Base-by-base conservation (phyloP, 2,113 vertebrate species). In the Oreotrochilus melanogaster region DNA sequence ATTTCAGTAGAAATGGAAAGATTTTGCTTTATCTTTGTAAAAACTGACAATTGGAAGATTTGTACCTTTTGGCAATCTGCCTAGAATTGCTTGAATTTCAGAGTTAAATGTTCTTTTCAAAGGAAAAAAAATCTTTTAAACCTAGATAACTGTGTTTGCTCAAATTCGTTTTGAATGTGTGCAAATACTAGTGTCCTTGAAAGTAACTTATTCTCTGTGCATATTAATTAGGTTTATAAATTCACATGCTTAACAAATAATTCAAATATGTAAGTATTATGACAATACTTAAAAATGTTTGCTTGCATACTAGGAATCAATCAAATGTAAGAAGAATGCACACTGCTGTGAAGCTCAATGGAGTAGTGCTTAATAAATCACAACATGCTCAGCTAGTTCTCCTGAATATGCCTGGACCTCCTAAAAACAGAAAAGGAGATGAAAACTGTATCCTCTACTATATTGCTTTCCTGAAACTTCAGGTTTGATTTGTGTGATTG, bases 311-410 rank as follows among this genome's bases (percentile, higher is more conserved):
- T 70, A 99, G 99, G 97, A 99, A 99, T 97, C 99, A 99, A 95
- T 99, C 99, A 7, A 99, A 99, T 2, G 99, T 99, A 9, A 98
- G 99, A 74, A 98, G 99, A 94, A 99, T 99, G 99, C 99, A 99
- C 97, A 99, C 99, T 0, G 99, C 99, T 2, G 98, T 99, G 79
- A 99, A 98, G 96, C 98, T 99, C 71, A 99, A 99, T 0, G 99
- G 98, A 33, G 98, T 99, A 18, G 98, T 99, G 69, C 98, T 99
- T 71, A 98, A 98, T 96, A 99, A 98, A 95, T 99, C 99, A 10
- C 99, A 99, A 91, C 97, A 98, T 2, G 99, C 99, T 19, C 99
- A 99, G 42, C 98, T 99, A 72, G 99, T 99, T 53, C 98, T 99
- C 64, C 98, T 99, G 80, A 99, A 99, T 96, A 99, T 99, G 99